Evolutionary conservation across 2,888 invertebrate genomes (phyloP).

Genomic region (Augiades crinisus): DNA sequence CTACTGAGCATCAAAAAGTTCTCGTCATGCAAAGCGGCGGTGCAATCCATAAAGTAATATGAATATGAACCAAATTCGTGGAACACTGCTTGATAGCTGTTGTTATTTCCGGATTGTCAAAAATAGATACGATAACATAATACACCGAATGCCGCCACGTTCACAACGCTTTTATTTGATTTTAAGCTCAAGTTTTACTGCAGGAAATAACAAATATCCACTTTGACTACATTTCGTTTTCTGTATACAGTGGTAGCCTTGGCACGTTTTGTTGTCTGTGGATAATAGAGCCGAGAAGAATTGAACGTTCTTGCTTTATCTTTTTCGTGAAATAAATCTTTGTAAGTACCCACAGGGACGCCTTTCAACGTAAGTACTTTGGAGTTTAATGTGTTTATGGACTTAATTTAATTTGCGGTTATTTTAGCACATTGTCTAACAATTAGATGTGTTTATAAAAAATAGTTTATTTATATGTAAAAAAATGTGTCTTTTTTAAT

Average conservation of each 20-base stretch:
- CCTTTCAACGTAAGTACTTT: constrained; percentile 7
- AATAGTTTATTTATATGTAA: too few relatives aligned
- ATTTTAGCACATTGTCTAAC: neutral
- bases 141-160: too few relatives aligned
- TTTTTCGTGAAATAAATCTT: constrained; percentile 20
- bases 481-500: too few relatives aligned
- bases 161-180: too few relatives aligned
- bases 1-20: too few relatives aligned
- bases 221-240: constrained; percentile 1
- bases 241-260: neutral
- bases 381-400: constrained; percentile 14
- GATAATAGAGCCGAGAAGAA: constrained; percentile 18
- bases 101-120: too few relatives aligned
- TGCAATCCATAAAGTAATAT: too few relatives aligned
- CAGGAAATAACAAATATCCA: neutral
- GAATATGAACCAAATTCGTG: too few relatives aligned
- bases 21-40: too few relatives aligned
- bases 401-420: constrained; percentile 1
- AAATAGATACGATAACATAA: too few relatives aligned
- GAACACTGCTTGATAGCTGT: too few relatives aligned
- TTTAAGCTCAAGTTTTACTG: neutral
- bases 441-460: neutral
- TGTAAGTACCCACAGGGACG: constrained; percentile 14
- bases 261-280: constrained; percentile 17
- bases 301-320: constrained; percentile 22